Evolutionary conservation across 2,113 vertebrate genomes (phyloP).

Genomic region (Siniperca knerii): DNA sequence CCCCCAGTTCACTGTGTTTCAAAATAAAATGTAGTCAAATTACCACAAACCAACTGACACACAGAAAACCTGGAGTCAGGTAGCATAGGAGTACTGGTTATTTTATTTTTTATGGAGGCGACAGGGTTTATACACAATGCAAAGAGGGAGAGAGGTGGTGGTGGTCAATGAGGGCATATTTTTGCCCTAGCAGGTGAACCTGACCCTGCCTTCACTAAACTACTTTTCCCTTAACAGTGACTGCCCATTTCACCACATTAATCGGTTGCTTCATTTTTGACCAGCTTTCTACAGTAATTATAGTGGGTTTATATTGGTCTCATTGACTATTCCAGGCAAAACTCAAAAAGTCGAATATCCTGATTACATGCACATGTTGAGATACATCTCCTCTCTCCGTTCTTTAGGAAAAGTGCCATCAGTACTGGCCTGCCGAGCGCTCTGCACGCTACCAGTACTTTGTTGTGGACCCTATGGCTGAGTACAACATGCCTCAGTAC

Average conservation of each 20-base stretch:
- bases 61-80: no score
- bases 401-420: constrained; percentile 95
- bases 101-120: no score
- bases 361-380: neutral
- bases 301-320: neutral
- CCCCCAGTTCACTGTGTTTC: no score
- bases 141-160: neutral
- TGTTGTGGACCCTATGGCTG: constrained; percentile 98
- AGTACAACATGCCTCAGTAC: constrained; percentile 99
- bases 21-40: no score
- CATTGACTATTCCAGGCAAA: neutral
- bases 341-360: neutral
- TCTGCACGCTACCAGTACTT: constrained; percentile 98
- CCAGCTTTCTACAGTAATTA: neutral
- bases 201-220: neutral
- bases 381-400: neutral
- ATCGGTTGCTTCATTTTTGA: neutral
- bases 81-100: no score
- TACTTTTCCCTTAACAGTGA: neutral
- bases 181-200: neutral
- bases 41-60: no score
- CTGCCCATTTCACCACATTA: neutral
- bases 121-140: neutral
- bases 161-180: neutral
- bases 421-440: constrained; percentile 98